These are phyloP conservation scores for Myotis pilosus DNA, from an alignment of 2,797 vertebrate genomes.

Conservation along the genomic window DNA sequence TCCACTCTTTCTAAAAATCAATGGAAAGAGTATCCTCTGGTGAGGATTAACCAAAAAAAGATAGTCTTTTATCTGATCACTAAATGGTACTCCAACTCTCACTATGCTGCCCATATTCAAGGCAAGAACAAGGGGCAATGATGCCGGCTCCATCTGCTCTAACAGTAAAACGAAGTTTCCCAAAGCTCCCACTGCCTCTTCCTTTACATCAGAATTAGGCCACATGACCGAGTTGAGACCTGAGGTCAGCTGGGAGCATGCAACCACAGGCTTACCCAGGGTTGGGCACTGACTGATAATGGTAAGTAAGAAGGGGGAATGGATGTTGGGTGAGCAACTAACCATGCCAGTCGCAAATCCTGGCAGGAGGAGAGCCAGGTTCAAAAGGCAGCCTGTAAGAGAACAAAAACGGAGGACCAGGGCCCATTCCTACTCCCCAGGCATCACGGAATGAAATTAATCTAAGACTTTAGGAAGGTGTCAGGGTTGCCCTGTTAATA, in stretches of 20 bases:
- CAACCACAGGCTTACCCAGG: background rate
- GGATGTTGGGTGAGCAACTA: background rate
- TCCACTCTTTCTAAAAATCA: background rate
- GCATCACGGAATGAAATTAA: background rate
- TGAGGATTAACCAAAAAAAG: background rate
- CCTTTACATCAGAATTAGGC: background rate
- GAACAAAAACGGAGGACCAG: background rate
- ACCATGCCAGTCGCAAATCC: background rate
- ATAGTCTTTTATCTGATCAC: background rate
- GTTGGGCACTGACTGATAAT: background rate
- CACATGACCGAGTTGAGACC: background rate
- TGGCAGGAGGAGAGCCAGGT: background rate
- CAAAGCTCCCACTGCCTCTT: background rate
- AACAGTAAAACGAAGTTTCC: background rate
- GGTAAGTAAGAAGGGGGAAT: background rate
- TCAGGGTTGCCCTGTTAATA: background rate
- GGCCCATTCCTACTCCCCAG: background rate
- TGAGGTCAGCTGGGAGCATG: background rate
- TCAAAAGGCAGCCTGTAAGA: background rate
- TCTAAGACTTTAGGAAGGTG: background rate
- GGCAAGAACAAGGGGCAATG: background rate
- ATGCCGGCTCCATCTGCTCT: background rate
- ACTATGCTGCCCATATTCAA: background rate
- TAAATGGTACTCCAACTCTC: background rate
- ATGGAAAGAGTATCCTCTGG: background rate